Evolutionary conservation across 2,113 vertebrate species (phyloP).

Genomic region (Protobothrops mucrosquamatus): DNA sequence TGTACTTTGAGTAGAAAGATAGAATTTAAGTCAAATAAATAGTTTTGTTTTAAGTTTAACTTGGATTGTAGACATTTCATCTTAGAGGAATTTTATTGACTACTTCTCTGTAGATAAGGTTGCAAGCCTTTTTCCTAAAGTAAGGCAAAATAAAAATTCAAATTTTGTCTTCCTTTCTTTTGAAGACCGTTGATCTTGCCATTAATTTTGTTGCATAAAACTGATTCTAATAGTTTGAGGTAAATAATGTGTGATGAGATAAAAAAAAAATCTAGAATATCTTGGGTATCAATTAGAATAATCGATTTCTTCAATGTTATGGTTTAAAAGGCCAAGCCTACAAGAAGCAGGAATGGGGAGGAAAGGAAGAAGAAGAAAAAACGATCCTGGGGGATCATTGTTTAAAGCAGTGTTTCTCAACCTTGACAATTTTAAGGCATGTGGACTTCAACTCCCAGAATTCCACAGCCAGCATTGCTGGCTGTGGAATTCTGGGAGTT

Average conservation of each 20-base stretch:
- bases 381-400: not conserved
- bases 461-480: too few relatives aligned
- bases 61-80: not conserved
- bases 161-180: not conserved
- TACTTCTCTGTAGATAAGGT: not conserved
- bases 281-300: not conserved
- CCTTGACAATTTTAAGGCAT: too few relatives aligned
- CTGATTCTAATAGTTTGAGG: not conserved
- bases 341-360: not conserved
- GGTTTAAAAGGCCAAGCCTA: not conserved
- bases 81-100: not conserved
- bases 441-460: too few relatives aligned
- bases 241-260: too few relatives aligned
- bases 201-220: not conserved
- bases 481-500: too few relatives aligned
- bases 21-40: not conserved
- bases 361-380: not conserved
- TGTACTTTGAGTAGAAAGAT: not conserved
- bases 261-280: not conserved
- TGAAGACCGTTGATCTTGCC: not conserved
- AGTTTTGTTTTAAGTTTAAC: constrained; percentile 24
- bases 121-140: not conserved
- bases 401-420: too few relatives aligned
- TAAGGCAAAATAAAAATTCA: not conserved
- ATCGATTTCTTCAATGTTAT: not conserved